A percentile compares a stretch with the other conserved stretches of the same genome.
phyloP scores from a whole-genome alignment of 2,113 vertebrate genomes.

The Megaceryle torquata region DNA sequence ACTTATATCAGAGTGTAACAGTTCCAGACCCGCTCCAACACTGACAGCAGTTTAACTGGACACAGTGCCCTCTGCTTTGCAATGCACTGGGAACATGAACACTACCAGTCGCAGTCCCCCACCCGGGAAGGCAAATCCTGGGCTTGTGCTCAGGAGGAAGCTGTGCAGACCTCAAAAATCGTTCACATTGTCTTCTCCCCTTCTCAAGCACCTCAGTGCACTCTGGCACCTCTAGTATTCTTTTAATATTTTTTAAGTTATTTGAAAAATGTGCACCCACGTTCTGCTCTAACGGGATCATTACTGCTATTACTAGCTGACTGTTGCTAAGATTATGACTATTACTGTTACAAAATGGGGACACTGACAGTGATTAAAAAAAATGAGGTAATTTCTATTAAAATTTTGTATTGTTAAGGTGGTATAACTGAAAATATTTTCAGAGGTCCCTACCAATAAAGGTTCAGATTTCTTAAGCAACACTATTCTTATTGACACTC shows the following conservation, averaged over 20 bases:
- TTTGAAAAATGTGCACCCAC: background rate
- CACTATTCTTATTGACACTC: background rate
- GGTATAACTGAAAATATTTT: background rate
- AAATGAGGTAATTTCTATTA: background rate
- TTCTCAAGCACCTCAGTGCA: background rate
- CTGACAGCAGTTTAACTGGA: background rate
- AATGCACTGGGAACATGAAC: fast-evolving
- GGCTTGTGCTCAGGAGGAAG: background rate
- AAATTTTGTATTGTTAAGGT: background rate
- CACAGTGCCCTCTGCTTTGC: background rate
- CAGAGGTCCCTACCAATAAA: background rate
- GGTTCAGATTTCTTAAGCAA: background rate
- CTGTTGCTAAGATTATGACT: background rate
- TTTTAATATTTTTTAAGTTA: background rate
- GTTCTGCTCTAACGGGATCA: background rate
- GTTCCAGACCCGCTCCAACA: background rate
- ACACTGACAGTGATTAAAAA: background rate
- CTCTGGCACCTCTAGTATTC: background rate
- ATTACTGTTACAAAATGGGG: background rate
- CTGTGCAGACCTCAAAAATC: background rate
- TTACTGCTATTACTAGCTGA: background rate
- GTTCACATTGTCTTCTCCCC: background rate
- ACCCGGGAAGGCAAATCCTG: background rate
- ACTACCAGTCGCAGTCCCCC: background rate
- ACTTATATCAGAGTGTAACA: background rate